Base-by-base conservation (phyloP, 1,140 invertebrate genomes). In the Conus ventricosus region DNA sequence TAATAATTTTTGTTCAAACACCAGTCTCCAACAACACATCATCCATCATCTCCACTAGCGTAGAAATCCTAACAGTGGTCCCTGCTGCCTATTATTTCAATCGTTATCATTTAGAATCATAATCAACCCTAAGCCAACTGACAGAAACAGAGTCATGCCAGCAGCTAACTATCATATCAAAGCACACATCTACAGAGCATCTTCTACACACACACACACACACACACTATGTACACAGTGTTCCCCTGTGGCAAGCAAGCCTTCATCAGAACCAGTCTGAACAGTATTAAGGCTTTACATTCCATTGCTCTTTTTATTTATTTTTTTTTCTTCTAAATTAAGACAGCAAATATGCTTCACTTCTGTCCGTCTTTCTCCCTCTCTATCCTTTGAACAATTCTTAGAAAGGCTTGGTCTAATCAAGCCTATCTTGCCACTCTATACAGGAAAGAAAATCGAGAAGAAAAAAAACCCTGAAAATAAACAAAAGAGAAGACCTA, bases 91-190 rank as follows among this genome's bases (percentile, higher is more conserved):
- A n/a, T 71, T 7, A 71, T 23, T 10, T 63, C 0, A 71, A 23
- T 71, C 10, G 17, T 71, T 17, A 71, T 71, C 20, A 71, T 17
- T n/a, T 23, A 71, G 6, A 20, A 6, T 23, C 6, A 23, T 71
- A 17, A 71, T 5, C 11, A 71, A 11, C 20, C 13, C 23, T 0
- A 23, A 81, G 80, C 80, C 80, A 13, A 81, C 80, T 23, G 80
- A 81, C 80, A 81, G 80, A 81, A 81, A 54, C 80, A 10, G 13
- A 7, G 80, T 81, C 80, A 6, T 81, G 80, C 20, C 80, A 81
- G 80, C 53, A 54, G 80, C 60, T 63, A 4, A 20, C 23, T 7
- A 7, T 23, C 4, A 10, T 23, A 1, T 71, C 15, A 20, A 71
- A 71, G 23, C 23, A 71, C 23, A n/a, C 20, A 23, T n/a, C 11